phyloP scores from a whole-genome alignment of 2,113 vertebrate species.

The Gobiocypris rarus region DNA sequence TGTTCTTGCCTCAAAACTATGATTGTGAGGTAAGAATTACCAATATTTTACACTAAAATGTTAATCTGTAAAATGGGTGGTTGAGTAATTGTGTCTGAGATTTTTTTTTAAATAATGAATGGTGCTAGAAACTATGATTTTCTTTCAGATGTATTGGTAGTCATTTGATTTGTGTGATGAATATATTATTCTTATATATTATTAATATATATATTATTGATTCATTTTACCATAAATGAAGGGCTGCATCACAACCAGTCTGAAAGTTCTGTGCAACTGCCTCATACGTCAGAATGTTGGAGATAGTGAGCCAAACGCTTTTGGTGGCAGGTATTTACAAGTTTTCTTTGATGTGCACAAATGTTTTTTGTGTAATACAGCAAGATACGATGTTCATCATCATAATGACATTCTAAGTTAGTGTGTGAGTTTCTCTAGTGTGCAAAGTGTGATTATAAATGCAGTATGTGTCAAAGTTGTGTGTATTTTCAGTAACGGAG shows the following conservation, averaged over 20 bases:
- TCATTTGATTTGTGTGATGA: no score
- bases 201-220: no score
- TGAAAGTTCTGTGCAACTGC: neutral
- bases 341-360: neutral
- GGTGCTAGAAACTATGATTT: no score
- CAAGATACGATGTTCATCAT: neutral
- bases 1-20: no score
- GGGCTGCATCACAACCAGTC: neutral
- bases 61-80: neutral
- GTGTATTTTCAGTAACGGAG: neutral
- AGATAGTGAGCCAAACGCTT: neutral
- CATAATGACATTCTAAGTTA: neutral
- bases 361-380: neutral
- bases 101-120: no score
- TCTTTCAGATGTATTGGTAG: no score
- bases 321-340: neutral
- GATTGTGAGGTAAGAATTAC: no score
- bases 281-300: neutral
- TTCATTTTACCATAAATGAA: no score
- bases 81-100: neutral
- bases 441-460: neutral
- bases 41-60: no score
- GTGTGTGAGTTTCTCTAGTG: neutral
- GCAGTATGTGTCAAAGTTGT: neutral
- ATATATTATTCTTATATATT: no score